Evolutionary conservation across 2,797 vertebrate genomes (phyloP).

Genomic region (Spheniscus humboldti): DNA sequence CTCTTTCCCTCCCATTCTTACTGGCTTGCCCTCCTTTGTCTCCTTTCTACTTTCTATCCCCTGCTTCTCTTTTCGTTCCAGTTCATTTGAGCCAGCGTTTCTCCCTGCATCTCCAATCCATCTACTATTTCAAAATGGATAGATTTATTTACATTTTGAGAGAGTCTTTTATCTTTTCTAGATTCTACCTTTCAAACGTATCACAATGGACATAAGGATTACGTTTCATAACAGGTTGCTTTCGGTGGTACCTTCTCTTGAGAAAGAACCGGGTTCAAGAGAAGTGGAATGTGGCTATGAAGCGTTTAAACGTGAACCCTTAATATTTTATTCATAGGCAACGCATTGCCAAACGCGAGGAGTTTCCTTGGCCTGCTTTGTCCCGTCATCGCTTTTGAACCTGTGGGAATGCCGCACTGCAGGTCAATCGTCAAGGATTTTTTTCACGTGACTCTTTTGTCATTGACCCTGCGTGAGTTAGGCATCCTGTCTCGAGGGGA

Average conservation of each 20-base stretch:
- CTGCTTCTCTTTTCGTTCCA: neutral
- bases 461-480: neutral
- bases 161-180: neutral
- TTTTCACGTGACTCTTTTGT: neutral
- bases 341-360: fast-evolving
- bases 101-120: neutral
- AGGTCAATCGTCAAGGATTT: fast-evolving
- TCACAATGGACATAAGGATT: fast-evolving
- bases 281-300: fast-evolving
- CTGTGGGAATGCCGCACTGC: fast-evolving
- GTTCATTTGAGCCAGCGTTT: neutral
- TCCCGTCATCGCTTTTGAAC: neutral
- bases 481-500: too few relatives aligned
- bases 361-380: fast-evolving
- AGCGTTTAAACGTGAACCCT: fast-evolving
- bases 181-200: neutral
- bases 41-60: neutral
- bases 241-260: fast-evolving
- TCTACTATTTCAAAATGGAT: neutral
- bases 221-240: fast-evolving
- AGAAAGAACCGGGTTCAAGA: neutral
- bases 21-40: neutral
- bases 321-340: fast-evolving
- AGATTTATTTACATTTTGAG: neutral
- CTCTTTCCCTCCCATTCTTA: neutral